These are phyloP conservation scores for Bombus pascuorum DNA, from an alignment of 1,140 invertebrate genomes.

Conservation along the genomic window DNA sequence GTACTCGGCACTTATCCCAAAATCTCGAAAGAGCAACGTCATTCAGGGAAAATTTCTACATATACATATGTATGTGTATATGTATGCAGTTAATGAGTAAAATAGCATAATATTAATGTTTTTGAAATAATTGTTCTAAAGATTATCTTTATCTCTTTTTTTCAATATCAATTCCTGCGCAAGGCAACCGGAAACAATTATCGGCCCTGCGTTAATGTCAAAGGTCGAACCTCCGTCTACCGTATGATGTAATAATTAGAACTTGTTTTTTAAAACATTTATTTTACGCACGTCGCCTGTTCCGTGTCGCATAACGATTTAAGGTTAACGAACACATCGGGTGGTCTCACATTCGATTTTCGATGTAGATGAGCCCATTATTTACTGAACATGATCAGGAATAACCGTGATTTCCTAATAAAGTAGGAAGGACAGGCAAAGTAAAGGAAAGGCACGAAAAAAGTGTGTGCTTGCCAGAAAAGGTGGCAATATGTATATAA, in stretches of 20 bases:
- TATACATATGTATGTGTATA: too few species aligned
- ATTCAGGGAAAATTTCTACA: too few species aligned
- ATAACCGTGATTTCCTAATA: neutral
- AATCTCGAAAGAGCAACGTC: too few species aligned
- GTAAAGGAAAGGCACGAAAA: neutral
- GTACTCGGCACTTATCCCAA: too few species aligned
- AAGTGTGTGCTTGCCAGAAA: neutral
- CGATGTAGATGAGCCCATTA: too few species aligned
- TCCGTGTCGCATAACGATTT: neutral
- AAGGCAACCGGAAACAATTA: constrained; percentile 7
- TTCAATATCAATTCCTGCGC: constrained; percentile 7
- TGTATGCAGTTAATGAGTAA: too few species aligned
- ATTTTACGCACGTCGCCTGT: neutral
- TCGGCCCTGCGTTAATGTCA: constrained; percentile 11
- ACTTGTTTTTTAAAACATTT: neutral
- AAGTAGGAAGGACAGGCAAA: neutral
- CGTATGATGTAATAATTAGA: neutral
- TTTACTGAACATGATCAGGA: neutral
- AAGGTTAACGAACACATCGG: neutral
- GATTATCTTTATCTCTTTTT: neutral
- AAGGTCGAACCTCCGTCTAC: constrained; percentile 9
- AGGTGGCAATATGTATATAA: too few species aligned
- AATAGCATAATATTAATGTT: too few species aligned
- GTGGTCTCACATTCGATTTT: neutral
- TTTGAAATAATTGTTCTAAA: neutral